Conservation (phyloP, 1,140 invertebrate species). For the Drosophila ironensis region DNA sequence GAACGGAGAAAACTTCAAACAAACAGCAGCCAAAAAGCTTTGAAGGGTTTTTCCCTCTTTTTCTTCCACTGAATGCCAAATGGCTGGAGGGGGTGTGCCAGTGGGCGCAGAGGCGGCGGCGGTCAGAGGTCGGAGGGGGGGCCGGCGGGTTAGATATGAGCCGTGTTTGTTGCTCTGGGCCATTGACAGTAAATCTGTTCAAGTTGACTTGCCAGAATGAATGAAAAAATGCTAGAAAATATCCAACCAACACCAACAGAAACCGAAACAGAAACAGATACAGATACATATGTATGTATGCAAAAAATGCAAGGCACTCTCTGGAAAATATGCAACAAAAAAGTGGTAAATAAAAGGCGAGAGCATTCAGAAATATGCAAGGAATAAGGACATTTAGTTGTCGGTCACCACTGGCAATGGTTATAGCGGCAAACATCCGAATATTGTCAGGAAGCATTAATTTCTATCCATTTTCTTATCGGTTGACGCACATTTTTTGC, state of each 20-base stretch:
- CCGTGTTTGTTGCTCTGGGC: slow-evolving; percentile 24
- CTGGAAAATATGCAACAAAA: neutral
- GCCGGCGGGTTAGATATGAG: neutral
- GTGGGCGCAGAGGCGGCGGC: neutral
- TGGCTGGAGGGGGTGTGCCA: neutral
- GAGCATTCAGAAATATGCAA: slow-evolving; percentile 2
- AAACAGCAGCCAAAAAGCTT: slow-evolving; percentile 57
- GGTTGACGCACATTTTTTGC: no score
- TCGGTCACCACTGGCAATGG: slow-evolving; percentile 1
- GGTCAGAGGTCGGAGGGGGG: no score
- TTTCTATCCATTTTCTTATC: no score
- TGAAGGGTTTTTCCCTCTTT: slow-evolving; percentile 22
- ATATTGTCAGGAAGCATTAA: no score
- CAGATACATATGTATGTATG: neutral
- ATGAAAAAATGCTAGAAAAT: slow-evolving; percentile 9
- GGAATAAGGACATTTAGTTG: neutral
- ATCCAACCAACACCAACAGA: neutral
- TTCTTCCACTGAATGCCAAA: neutral
- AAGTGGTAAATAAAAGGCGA: neutral
- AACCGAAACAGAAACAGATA: no score
- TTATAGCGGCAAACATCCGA: neutral
- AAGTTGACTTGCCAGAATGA: slow-evolving; percentile 28
- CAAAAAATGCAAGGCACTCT: neutral
- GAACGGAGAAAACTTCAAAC: slow-evolving; percentile 37
- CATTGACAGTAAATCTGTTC: slow-evolving; percentile 48